Evolutionary conservation across 2,888 invertebrate genomes (phyloP).

Genomic region (Caenorhabditis sp.): DNA sequence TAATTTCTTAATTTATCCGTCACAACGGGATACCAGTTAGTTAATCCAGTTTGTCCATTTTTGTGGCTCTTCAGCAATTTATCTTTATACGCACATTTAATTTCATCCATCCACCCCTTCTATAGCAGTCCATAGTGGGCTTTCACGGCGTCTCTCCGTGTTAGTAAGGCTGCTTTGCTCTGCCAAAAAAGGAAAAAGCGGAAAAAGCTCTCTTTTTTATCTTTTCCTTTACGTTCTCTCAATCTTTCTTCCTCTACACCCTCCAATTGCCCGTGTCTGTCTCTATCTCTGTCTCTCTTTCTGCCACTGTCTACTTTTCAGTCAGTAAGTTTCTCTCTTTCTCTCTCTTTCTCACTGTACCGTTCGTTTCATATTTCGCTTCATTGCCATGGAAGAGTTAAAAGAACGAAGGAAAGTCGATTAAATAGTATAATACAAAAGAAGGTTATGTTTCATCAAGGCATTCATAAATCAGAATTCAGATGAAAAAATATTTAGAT

Average conservation of each 20-base stretch:
- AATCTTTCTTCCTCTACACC: neutral
- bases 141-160: neutral
- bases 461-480: no score
- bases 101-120: slow-evolving; percentile 24
- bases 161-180: neutral
- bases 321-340: neutral
- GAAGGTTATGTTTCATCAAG: no score
- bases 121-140: neutral
- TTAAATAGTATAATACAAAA: no score
- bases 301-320: neutral
- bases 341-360: slow-evolving; percentile 10
- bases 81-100: slow-evolving; percentile 35
- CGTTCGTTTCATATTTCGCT: slow-evolving; percentile 20
- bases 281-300: slow-evolving; percentile 25
- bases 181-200: neutral
- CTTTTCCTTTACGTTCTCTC: neutral
- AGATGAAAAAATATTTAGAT: no score
- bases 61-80: slow-evolving; percentile 13
- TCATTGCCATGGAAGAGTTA: no score
- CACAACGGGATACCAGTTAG: no score
- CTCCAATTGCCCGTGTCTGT: no score
- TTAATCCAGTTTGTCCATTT: neutral
- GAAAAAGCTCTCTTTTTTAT: slow-evolving; percentile 1
- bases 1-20: no score
- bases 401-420: no score